Evolutionary conservation across 2,888 invertebrate species (phyloP), one percentile per base, ranked within the genome.

Genomic region (Julus scanicus): DNA sequence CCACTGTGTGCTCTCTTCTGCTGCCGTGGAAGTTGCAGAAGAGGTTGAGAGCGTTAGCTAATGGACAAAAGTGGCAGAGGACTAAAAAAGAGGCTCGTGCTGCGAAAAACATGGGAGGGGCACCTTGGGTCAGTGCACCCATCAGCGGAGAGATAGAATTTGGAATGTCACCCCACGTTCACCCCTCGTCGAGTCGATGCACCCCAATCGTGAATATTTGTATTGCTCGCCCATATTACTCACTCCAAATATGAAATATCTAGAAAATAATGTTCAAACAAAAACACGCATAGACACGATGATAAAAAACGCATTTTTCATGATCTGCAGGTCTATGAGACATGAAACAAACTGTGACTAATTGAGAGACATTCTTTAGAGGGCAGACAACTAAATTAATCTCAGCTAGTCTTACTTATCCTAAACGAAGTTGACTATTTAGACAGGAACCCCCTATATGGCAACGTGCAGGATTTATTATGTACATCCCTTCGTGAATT

Each of bases 71-170:
- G 71, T 71, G 71, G 71, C 29, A 71, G 71, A 71, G 71, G 29
- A 29, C n/a, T 84, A 84, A 40, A 84, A 84, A 71, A 44, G 84
- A 84, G 48, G 84, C 84, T 44, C 84, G 48, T 84, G 84, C 84
- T 84, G 84, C 40, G 48, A 84, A 84, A 84, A 48, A 84, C 44
- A 84, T 86, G 86, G 87, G 80, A 80, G 71, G 87, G 80, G 44
- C 80, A 87, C 80, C 39, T 87, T 87, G 63, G 87, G 87, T 87
- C 87, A 87, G 63, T 87, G 87, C 87, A 87, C 87, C 87, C 80
- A 63, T 87, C 80, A 49, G 63, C 29, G 48, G 37, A 86, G 48
- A 87, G 40, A 63, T 80, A 29, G 44, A 40, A 80, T 80, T 53
- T 87, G 87, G 87, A 87, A 87, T 87, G 87, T 80, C 87, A 87